A percentile compares a stretch with the other conserved stretches of the same genome.
Evolutionary conservation across 2,888 invertebrate genomes (phyloP).

Genomic region (Phasia obesa): DNA sequence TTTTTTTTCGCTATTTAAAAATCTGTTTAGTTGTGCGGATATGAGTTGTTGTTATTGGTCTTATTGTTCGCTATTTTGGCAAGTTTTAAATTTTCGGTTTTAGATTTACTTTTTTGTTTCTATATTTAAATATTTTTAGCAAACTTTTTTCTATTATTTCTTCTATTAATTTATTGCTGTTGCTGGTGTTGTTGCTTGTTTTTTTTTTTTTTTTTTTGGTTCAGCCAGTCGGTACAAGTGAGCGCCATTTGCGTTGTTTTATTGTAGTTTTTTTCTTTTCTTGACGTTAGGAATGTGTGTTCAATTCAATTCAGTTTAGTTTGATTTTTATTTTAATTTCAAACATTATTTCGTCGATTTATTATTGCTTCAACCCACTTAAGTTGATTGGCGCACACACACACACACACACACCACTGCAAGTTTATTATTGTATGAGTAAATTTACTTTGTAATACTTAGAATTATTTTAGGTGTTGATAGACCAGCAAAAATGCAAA

Average conservation of each 20-base stretch:
- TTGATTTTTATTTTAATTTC: conserved; percentile 46
- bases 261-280: conserved; percentile 6
- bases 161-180: conserved; percentile 14
- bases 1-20: conserved; percentile 41
- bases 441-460: conserved; percentile 2
- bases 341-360: conserved; percentile 18
- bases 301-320: conserved; percentile 7
- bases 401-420: background rate
- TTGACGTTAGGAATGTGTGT: conserved; percentile 62
- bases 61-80: conserved; percentile 27
- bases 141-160: conserved; percentile 11
- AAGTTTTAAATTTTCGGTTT: conserved; percentile 24
- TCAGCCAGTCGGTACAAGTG: conserved; percentile 26
- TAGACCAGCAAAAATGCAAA: background rate
- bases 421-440: conserved; percentile 18
- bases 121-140: conserved; percentile 42
- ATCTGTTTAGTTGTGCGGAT: conserved; percentile 50
- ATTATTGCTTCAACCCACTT: conserved; percentile 56
- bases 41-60: conserved; percentile 26
- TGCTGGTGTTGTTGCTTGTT: background rate
- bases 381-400: conserved; percentile 23
- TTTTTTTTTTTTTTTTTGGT: conserved; percentile 20
- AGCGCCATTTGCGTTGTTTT: conserved; percentile 61
- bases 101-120: conserved; percentile 7
- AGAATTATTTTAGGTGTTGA: conserved; percentile 16